Conservation (phyloP, 2,113 vertebrate genomes). For the Rhodinocichla rosea region DNA sequence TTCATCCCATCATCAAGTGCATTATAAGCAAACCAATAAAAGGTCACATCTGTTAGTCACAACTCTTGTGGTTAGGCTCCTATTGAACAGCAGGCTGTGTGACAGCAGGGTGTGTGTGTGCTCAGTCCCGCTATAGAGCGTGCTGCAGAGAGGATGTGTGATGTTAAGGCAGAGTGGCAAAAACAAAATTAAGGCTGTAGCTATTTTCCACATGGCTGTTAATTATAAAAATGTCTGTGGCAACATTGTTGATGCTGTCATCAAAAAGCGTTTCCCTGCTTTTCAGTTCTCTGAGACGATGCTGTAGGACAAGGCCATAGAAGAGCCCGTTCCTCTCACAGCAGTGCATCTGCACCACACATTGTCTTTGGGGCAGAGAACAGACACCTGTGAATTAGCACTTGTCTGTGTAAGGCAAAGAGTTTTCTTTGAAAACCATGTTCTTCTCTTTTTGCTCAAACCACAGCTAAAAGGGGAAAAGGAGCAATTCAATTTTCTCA, state of each 20-base stretch:
- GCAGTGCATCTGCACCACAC: not conserved
- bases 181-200: not conserved
- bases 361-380: not conserved
- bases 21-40: not conserved
- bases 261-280: not conserved
- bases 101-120: not conserved
- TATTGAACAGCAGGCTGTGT: not conserved
- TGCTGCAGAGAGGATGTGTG: not conserved
- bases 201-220: not conserved
- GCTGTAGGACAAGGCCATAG: not conserved
- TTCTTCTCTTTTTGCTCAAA: not conserved
- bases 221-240: not conserved
- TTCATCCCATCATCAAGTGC: not conserved
- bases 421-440: not conserved
- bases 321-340: not conserved
- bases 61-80: conserved; percentile 22
- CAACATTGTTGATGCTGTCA: not conserved
- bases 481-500: not conserved
- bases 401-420: not conserved
- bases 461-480: not conserved
- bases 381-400: not conserved
- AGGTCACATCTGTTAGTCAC: conserved; percentile 40
- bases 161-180: not conserved
- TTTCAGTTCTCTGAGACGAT: not conserved
- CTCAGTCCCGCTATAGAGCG: not conserved